phyloP scores from a whole-genome alignment of 2,888 invertebrate genomes.

The Anorthoa munda region DNA sequence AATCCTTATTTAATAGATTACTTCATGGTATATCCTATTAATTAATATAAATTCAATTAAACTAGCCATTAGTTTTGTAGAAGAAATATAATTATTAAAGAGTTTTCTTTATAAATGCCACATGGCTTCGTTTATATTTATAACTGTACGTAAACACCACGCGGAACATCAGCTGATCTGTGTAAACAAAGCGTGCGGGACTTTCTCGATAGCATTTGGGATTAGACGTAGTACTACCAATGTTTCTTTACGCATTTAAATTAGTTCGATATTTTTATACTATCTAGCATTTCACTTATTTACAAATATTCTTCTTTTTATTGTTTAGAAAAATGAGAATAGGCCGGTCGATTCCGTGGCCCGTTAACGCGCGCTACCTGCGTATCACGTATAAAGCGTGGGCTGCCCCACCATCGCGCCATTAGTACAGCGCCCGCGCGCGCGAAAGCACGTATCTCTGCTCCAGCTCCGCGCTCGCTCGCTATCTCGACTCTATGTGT shows the following conservation, averaged over 20 bases:
- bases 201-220: slow-evolving; percentile 64
- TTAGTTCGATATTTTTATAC: slow-evolving; percentile 24
- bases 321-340: slow-evolving; percentile 90
- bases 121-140: slow-evolving; percentile 56
- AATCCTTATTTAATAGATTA: slow-evolving; percentile 36
- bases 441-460: slow-evolving; percentile 88
- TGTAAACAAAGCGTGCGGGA: slow-evolving; percentile 82
- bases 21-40: slow-evolving; percentile 21
- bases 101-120: slow-evolving; percentile 35
- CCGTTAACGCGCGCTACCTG: slow-evolving; percentile 89
- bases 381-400: slow-evolving; percentile 88
- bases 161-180: slow-evolving; percentile 84
- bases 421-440: slow-evolving; percentile 90
- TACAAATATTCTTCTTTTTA: slow-evolving; percentile 79
- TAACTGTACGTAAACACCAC: slow-evolving; percentile 68
- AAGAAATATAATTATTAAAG: slow-evolving; percentile 25
- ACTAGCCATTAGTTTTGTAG: not conserved
- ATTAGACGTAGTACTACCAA: slow-evolving; percentile 35
- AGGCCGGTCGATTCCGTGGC: slow-evolving; percentile 89
- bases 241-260: slow-evolving; percentile 17
- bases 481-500: slow-evolving; percentile 89
- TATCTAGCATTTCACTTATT: slow-evolving; percentile 61
- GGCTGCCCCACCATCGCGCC: slow-evolving; percentile 88
- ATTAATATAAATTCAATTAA: slow-evolving; percentile 20
- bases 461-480: slow-evolving; percentile 85